phyloP scores from a whole-genome alignment of 2,797 vertebrate species.

The Onychomys arenicola region DNA sequence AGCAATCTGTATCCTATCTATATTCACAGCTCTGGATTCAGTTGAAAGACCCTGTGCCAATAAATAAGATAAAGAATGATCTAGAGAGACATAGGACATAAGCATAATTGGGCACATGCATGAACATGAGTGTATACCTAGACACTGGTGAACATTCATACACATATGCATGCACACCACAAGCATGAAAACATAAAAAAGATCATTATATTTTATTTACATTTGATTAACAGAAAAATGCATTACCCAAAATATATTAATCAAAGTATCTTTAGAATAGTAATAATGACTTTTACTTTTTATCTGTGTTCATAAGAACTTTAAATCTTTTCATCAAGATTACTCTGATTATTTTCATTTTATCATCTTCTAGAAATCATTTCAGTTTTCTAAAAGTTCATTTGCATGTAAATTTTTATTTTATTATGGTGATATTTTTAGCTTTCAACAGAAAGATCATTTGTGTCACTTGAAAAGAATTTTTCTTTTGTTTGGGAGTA shows the following conservation, averaged over 20 bases:
- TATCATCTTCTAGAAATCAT: too few species aligned
- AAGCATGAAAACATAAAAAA: not conserved
- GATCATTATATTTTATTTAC: not conserved
- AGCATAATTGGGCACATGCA: not conserved
- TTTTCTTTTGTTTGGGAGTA: too few species aligned
- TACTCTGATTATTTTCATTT: too few species aligned
- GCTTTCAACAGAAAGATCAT: too few species aligned
- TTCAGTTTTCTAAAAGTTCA: not conserved
- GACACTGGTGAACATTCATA: not conserved
- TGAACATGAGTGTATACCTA: not conserved
- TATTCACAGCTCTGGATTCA: not conserved
- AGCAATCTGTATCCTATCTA: not conserved
- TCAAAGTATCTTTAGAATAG: not conserved
- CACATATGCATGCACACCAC: too few species aligned
- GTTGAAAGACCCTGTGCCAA: not conserved
- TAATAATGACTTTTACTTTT: not conserved
- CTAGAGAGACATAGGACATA: not conserved
- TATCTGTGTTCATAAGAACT: not conserved
- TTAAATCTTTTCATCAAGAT: conserved; percentile 12
- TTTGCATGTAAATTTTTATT: not conserved
- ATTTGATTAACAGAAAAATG: conserved; percentile 4
- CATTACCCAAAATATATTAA: not conserved
- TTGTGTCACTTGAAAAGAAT: too few species aligned
- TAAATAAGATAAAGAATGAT: not conserved
- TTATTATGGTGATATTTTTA: too few species aligned